Conservation (phyloP, 2,888 invertebrate species). For the Paralinhomoeus sp. region DNA sequence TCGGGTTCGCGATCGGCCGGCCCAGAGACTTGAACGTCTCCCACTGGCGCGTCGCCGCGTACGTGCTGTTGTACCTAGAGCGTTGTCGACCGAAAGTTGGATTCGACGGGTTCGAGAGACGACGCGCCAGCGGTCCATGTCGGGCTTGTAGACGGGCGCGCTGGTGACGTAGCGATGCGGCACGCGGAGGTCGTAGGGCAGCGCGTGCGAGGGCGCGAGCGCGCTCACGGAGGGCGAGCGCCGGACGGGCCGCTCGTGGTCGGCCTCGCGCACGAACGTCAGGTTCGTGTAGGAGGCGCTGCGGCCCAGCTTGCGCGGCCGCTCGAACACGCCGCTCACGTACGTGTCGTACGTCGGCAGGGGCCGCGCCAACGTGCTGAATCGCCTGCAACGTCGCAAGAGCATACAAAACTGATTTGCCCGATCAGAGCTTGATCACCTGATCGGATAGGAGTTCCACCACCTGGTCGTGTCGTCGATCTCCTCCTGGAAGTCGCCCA, state of each 20-base stretch:
- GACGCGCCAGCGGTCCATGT: conserved; percentile 12
- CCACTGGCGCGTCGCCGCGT: conserved; percentile 10
- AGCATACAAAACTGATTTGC: no score
- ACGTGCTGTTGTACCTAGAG: conserved; percentile 10
- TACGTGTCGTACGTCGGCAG: conserved; percentile 16
- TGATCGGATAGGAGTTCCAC: conserved; percentile 11
- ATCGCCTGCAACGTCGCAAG: no score
- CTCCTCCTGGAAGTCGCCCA: conserved; percentile 12
- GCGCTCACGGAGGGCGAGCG: conserved; percentile 16
- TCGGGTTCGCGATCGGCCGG: conserved; percentile 1
- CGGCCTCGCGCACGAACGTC: conserved; percentile 17
- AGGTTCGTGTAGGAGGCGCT: conserved; percentile 22
- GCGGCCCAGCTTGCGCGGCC: conserved; percentile 18
- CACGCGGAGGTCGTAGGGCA: conserved; percentile 15
- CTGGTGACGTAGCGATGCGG: conserved; percentile 23
- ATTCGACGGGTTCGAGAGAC: no score
- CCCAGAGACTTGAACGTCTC: conserved; percentile 7
- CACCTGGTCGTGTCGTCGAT: conserved; percentile 20
- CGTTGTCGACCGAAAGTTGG: no score
- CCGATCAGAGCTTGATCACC: no score
- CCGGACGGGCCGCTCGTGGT: conserved; percentile 11
- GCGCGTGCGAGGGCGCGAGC: conserved; percentile 20
- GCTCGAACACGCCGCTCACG: conserved; percentile 16
- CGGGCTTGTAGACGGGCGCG: conserved; percentile 20
- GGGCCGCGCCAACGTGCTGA: conserved; percentile 12